Conservation (phyloP, 1,140 invertebrate species). For the Pseudomyrmex flavicornis region DNA sequence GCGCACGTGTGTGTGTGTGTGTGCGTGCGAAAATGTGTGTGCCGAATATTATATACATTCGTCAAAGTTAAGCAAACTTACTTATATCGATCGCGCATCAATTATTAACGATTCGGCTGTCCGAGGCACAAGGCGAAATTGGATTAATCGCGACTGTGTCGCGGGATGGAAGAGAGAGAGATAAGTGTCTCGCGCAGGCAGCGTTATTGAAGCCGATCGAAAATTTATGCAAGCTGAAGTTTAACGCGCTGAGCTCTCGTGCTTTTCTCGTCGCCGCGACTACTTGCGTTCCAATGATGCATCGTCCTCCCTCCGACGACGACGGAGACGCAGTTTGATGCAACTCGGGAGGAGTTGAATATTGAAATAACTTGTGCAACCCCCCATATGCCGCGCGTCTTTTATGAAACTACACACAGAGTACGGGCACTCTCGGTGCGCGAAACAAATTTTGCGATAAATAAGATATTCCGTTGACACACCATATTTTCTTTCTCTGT, state of each 20-base stretch:
- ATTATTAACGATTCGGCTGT: constrained; percentile 61
- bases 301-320: constrained; percentile 17
- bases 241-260: constrained; percentile 39
- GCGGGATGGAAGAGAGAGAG: constrained; percentile 43
- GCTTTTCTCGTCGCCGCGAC: constrained; percentile 15
- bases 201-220: constrained; percentile 25
- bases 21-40: neutral
- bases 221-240: constrained; percentile 54
- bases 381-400: constrained; percentile 11
- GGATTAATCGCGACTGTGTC: constrained; percentile 43
- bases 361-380: constrained; percentile 38
- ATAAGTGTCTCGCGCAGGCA: neutral
- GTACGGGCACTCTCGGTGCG: neutral
- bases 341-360: constrained; percentile 24
- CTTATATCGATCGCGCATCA: constrained; percentile 61
- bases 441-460: constrained; percentile 16
- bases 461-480: neutral
- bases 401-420: neutral
- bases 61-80: constrained; percentile 31
- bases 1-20: too few relatives aligned
- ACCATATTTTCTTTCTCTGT: neutral
- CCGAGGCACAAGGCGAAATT: constrained; percentile 38
- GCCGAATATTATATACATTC: constrained; percentile 8
- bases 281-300: constrained; percentile 45
- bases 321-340: constrained; percentile 30